These are phyloP conservation scores for Urocyon cinereoargenteus DNA, from an alignment of 2,797 vertebrate genomes.

Conservation along the genomic window DNA sequence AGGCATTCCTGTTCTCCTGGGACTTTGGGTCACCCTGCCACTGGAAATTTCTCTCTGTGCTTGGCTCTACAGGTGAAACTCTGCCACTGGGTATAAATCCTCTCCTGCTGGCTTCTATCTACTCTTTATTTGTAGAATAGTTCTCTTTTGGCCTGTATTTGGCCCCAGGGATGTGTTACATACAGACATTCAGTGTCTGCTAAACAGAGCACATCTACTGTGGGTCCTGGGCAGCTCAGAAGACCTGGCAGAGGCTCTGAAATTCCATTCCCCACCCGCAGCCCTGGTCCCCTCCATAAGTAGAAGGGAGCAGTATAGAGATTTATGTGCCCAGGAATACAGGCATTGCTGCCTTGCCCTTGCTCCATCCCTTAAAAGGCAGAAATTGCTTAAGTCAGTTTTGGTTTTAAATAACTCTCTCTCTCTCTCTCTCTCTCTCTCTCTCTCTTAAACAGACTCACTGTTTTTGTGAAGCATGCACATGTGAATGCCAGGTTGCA, in stretches of 20 bases:
- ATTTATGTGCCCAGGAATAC: not conserved
- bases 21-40: not conserved
- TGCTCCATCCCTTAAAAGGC: conserved; percentile 58
- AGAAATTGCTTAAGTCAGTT: conserved; percentile 7
- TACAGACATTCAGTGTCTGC: not conserved
- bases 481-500: not conserved
- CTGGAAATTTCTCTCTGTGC: not conserved
- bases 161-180: not conserved
- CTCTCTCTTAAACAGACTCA: not conserved
- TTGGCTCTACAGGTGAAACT: not conserved
- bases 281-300: not conserved
- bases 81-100: not conserved
- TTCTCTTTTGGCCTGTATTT: not conserved
- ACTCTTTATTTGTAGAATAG: not conserved
- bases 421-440: not conserved
- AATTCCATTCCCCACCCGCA: not conserved
- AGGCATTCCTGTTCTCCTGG: not conserved
- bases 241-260: not conserved
- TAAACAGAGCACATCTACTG: not conserved
- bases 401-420: conserved; percentile 60
- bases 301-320: not conserved
- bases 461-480: not conserved
- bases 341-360: not conserved
- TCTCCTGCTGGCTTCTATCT: not conserved
- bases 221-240: not conserved